These are phyloP conservation scores for Phocoena phocoena DNA, from an alignment of 2,113 vertebrate species.

Conservation along the genomic window DNA sequence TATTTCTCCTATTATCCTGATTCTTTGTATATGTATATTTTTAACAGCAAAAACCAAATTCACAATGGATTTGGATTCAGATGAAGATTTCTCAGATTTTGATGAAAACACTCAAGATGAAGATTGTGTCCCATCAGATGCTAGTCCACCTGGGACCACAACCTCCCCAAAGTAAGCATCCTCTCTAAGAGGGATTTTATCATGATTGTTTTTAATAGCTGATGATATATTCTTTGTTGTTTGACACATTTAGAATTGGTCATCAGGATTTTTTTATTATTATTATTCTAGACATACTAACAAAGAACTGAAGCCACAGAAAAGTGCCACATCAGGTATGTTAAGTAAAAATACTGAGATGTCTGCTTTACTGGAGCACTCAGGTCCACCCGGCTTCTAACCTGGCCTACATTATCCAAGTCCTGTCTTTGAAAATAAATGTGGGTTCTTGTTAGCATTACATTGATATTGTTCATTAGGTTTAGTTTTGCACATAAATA, in stretches of 20 bases:
- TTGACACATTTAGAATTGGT: constrained; percentile 11
- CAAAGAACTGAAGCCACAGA: constrained; percentile 70
- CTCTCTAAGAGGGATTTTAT: not conserved
- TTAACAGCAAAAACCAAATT: constrained; percentile 81
- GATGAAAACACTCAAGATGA: constrained; percentile 69
- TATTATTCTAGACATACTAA: constrained; percentile 76
- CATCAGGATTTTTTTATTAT: not conserved
- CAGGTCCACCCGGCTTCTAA: not conserved
- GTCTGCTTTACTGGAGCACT: not conserved
- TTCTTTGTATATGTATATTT: constrained; percentile 38
- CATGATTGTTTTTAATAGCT: not conserved
- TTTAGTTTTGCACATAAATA: not conserved
- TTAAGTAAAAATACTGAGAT: not conserved
- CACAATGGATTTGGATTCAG: constrained; percentile 75
- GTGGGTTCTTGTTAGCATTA: not conserved
- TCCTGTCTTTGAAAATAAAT: not conserved
- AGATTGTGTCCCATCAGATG: constrained; percentile 61
- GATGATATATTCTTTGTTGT: not conserved
- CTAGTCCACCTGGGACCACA: constrained; percentile 69
- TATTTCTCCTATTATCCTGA: not conserved
- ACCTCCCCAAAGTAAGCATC: constrained; percentile 78
- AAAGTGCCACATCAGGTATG: constrained; percentile 75
- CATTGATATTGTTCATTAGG: not conserved
- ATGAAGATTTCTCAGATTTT: constrained; percentile 64
- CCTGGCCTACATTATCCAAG: not conserved